Conservation (phyloP, 2,888 invertebrate genomes). For the Sphecodes monilicornis region DNA sequence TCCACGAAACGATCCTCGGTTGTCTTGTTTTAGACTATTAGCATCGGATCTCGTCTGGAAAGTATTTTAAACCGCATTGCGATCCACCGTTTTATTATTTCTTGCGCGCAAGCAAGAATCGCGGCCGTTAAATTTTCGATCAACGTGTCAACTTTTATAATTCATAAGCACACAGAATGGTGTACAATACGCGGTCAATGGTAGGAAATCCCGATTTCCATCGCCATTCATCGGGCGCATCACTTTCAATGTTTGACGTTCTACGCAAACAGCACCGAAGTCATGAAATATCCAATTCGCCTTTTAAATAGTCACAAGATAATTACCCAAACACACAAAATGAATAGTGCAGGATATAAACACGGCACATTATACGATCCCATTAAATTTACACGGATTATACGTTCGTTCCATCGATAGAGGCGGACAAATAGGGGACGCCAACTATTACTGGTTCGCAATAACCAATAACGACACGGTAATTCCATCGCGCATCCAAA, state of each 20-base stretch:
- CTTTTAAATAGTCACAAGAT: slow-evolving; percentile 5
- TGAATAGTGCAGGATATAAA: not conserved
- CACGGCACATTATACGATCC: not conserved
- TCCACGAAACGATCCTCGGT: not conserved
- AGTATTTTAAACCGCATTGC: not conserved
- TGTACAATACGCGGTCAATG: not conserved
- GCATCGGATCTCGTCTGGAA: not conserved
- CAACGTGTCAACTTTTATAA: not conserved
- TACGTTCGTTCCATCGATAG: not conserved
- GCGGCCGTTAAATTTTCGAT: not conserved
- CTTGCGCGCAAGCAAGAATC: not conserved
- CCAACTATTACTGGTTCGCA: not conserved
- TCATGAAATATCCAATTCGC: slow-evolving; percentile 4
- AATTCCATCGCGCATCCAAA: not conserved
- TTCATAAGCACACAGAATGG: not conserved
- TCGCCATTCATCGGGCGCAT: not conserved
- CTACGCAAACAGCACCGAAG: not conserved
- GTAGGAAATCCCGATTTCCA: not conserved
- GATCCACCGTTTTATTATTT: not conserved
- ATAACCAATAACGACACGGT: not conserved
- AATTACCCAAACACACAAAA: slow-evolving; percentile 2
- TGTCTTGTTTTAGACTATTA: not conserved
- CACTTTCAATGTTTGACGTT: not conserved
- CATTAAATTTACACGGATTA: slow-evolving; percentile 12
- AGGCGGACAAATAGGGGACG: not conserved